Evolutionary conservation across 2,113 vertebrate species (phyloP), one percentile per base, ranked within the genome.

Genomic region (Pollachius pollachius): DNA sequence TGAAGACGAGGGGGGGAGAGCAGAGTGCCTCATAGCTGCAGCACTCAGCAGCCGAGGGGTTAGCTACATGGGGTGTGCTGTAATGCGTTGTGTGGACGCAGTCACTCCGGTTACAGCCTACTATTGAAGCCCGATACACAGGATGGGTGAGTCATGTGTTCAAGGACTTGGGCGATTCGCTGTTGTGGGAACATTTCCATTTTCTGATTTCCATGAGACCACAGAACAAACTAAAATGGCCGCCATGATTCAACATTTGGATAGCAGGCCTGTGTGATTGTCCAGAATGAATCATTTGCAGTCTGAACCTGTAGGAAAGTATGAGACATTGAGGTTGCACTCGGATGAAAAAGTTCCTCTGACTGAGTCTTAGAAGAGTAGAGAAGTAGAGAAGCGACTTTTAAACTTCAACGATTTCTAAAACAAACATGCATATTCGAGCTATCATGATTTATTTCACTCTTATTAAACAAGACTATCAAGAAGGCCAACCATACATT

Each of bases 141-240:
- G 89, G 88, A 89, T 88, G 88, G 73, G 87, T 89, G 89, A 91
- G 88, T 91, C 89, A 89, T 87, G 78, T 72, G 81, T 80, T 89
- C 83, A 81, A 88, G 87, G 89, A 86, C 84, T 86, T 61, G 62
- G 64, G 69, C 52, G 72, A 77, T 78, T 72, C 3, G 34, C 79
- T 85, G 83, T 80, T 87, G 84, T 88, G 88, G 83, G 87, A 86
- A 87, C 74, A 89, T 90, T 89, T 89, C 89, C 89, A 89, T 89
- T 89, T 88, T 90, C 87, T 89, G 76, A 88, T 88, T 90, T 89
- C 84, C 89, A 89, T 89, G 84, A 83, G 84, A 62, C 77, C 75
- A 68, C 69, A 85, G 76, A 81, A 86, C 81, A 86, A 86, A 87
- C 83, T 87, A 87, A 90, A 90, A 90, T 90, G 88, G 87, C 86